These are phyloP conservation scores for Athalia circularis DNA, from an alignment of 2,888 invertebrate genomes.

Conservation along the genomic window DNA sequence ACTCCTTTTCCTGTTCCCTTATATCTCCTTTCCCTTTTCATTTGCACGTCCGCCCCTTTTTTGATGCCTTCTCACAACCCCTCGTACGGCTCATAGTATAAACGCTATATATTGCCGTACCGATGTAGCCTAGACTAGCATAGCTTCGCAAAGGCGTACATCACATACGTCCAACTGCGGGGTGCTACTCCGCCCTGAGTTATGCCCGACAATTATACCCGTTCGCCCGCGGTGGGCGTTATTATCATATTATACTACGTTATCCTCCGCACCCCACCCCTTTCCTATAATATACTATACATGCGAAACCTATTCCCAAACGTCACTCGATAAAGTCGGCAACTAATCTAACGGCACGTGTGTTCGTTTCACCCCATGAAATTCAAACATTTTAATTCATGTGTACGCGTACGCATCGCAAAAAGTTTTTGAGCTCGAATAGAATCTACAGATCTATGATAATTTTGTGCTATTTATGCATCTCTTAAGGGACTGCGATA, in stretches of 20 bases:
- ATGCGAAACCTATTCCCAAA: background rate
- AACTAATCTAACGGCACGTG: no score
- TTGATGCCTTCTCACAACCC: constrained; percentile 35
- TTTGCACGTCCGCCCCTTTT: background rate
- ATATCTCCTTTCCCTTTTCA: constrained; percentile 27
- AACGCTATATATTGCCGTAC: constrained; percentile 2
- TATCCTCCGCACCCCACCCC: constrained; percentile 36
- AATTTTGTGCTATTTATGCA: no score
- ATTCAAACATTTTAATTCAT: no score
- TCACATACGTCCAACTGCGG: constrained; percentile 64
- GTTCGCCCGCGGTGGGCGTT: constrained; percentile 68
- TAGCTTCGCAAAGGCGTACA: constrained; percentile 69
- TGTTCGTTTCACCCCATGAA: no score
- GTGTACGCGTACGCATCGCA: no score
- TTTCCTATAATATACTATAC: background rate
- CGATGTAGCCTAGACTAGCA: constrained; percentile 43
- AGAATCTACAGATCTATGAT: no score
- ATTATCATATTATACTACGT: constrained; percentile 68
- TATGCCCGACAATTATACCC: constrained; percentile 72
- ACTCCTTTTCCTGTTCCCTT: constrained; percentile 1
- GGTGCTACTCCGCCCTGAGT: constrained; percentile 67
- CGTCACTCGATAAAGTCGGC: constrained; percentile 31
- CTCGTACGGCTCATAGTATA: background rate
- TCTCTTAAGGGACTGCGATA: no score
- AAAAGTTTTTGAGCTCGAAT: no score